Evolutionary conservation across 53 echinoderm and acorn worm genomes (phyloP).

Genomic region (Arbacia lixula): DNA sequence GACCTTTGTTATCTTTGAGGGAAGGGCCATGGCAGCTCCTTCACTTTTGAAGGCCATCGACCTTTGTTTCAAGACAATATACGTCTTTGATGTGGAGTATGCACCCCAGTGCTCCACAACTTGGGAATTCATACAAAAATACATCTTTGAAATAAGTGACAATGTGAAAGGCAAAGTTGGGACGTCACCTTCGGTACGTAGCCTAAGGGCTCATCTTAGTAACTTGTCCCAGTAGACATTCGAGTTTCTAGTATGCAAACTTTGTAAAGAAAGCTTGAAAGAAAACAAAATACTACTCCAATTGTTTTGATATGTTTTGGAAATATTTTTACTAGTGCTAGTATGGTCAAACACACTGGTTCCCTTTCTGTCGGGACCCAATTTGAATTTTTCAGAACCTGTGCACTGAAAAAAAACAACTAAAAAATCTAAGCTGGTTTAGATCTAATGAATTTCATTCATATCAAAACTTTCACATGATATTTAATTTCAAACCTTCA

Average conservation of each 20-base stretch:
- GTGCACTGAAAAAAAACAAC: too few species aligned
- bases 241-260: too few species aligned
- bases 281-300: neutral
- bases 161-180: constrained; percentile 60
- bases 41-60: constrained; percentile 73
- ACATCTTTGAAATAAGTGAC: constrained; percentile 58
- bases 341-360: neutral
- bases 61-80: constrained; percentile 57
- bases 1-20: constrained; percentile 69
- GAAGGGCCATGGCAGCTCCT: constrained; percentile 51
- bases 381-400: too few species aligned
- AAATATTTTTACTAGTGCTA: constrained; percentile 1
- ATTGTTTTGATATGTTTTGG: neutral
- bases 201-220: constrained; percentile 58
- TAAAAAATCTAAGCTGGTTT: too few species aligned
- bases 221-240: constrained; percentile 34
- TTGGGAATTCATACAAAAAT: constrained; percentile 75
- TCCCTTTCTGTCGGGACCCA: too few species aligned
- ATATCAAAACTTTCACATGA: too few species aligned
- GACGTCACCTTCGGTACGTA: constrained; percentile 65
- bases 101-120: constrained; percentile 63
- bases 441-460: too few species aligned
- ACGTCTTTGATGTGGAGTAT: constrained; percentile 66
- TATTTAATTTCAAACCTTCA: too few species aligned
- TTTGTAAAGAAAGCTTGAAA: neutral